Conservation (phyloP, 2,797 vertebrate species). For the Alectoris magna region DNA sequence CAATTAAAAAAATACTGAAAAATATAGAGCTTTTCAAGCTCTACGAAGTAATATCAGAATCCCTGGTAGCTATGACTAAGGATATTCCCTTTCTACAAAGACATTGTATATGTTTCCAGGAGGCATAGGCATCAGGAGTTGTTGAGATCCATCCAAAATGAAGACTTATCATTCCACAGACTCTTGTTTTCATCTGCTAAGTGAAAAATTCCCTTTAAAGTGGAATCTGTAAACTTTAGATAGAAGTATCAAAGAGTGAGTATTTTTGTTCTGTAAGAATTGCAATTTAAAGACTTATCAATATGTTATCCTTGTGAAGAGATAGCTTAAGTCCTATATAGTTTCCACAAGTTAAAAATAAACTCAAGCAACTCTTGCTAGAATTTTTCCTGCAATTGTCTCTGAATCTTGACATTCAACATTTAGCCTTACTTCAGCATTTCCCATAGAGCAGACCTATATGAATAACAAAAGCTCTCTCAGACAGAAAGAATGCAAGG, state of each 20-base stretch:
- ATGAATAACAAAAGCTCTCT: background rate
- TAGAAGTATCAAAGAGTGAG: background rate
- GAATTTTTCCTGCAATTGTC: background rate
- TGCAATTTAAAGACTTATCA: background rate
- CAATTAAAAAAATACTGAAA: background rate
- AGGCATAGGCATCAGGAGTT: background rate
- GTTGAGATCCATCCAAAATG: background rate
- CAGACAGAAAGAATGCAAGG: background rate
- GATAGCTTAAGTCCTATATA: rapidly evolving
- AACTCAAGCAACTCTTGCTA: background rate
- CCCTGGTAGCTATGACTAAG: background rate
- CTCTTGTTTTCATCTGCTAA: background rate
- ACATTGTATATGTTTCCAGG: rapidly evolving
- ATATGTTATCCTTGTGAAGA: background rate
- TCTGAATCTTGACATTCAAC: background rate
- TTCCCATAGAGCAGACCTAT: background rate
- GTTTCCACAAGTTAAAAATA: background rate
- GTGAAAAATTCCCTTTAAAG: background rate
- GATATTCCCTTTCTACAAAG: background rate
- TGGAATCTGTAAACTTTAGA: background rate
- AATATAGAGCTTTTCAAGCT: background rate
- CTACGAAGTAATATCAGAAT: background rate
- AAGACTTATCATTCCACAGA: background rate
- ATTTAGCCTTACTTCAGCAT: background rate
- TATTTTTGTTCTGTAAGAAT: background rate